phyloP scores from a whole-genome alignment of 2,113 vertebrate species.

The Aspiorhynchus laticeps region DNA sequence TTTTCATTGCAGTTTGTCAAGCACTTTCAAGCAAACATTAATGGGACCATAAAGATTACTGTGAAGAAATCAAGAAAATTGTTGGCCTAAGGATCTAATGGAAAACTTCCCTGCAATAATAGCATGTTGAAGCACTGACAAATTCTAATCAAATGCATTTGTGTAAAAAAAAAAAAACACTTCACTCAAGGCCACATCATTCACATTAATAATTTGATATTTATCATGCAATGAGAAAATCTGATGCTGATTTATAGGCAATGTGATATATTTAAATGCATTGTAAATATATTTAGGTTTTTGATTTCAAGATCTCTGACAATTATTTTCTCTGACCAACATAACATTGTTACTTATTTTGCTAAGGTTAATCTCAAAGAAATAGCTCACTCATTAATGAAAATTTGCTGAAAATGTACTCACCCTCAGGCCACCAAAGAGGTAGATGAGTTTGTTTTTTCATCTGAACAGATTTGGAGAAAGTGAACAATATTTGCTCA shows the following conservation, averaged over 20 bases:
- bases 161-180: no score
- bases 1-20: constrained; percentile 51
- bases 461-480: no score
- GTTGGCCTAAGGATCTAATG: neutral
- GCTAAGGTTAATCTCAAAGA: neutral
- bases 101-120: neutral
- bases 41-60: constrained; percentile 37
- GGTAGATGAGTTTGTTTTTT: neutral
- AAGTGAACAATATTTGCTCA: neutral
- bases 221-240: no score
- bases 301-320: neutral
- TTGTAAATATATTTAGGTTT: neutral
- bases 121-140: no score
- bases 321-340: neutral
- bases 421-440: neutral
- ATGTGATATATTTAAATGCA: no score
- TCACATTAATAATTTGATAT: no score
- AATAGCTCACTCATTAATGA: no score
- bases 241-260: no score
- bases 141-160: no score
- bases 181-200: no score
- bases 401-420: no score
- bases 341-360: neutral
- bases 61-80: constrained; percentile 23
- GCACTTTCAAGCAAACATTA: constrained; percentile 6